phyloP scores from a whole-genome alignment of 2,888 invertebrate species.

The Archaeoteleia sp. region DNA sequence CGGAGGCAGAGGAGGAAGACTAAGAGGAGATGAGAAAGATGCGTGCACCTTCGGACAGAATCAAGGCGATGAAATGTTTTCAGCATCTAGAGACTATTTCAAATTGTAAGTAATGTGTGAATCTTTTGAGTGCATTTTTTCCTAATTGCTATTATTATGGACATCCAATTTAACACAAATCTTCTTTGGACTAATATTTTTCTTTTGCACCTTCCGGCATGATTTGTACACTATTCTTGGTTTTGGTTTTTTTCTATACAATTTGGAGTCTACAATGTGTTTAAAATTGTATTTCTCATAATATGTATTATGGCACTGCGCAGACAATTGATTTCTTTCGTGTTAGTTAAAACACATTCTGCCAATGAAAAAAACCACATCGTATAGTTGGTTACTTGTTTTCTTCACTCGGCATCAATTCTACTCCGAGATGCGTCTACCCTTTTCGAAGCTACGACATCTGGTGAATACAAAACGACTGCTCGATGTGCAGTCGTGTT shows the following conservation, averaged over 20 bases:
- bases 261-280: too few relatives aligned
- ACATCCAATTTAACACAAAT: too few relatives aligned
- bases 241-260: too few relatives aligned
- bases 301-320: too few relatives aligned
- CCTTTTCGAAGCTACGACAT: conserved; percentile 47
- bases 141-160: conserved; percentile 58
- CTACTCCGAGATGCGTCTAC: conserved; percentile 37
- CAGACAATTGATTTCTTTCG: too few relatives aligned
- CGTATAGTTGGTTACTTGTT: conserved; percentile 39
- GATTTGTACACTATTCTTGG: too few relatives aligned
- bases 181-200: too few relatives aligned
- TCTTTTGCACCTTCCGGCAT: too few relatives aligned
- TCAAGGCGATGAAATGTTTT: conserved; percentile 18
- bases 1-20: conserved; percentile 33
- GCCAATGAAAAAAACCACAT: conserved; percentile 1
- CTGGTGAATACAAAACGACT: conserved; percentile 49
- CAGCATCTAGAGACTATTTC: conserved; percentile 3
- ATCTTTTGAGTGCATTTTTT: conserved; percentile 57
- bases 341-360: conserved; percentile 42
- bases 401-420: conserved; percentile 43
- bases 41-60: too few relatives aligned
- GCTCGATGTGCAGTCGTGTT: conserved; percentile 42
- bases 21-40: conserved; percentile 5
- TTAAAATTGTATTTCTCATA: too few relatives aligned
- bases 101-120: conserved; percentile 52